Conservation (phyloP, 2,113 vertebrate species). For the Notothenia coriiceps region DNA sequence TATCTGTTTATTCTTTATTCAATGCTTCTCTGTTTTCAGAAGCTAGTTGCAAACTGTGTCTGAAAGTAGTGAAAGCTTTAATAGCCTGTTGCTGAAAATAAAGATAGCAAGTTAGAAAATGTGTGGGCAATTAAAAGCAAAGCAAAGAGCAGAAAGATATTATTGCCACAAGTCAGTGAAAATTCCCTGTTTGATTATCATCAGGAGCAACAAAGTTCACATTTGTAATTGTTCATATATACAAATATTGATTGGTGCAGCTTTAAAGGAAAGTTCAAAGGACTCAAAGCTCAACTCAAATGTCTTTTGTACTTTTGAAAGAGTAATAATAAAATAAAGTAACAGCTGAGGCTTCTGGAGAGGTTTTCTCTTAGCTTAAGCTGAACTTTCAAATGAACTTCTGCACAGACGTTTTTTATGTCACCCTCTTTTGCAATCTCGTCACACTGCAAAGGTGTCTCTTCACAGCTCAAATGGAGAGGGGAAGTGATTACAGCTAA, state of each 20-base stretch:
- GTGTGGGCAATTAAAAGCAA: neutral
- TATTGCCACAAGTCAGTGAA: neutral
- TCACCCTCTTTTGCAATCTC: neutral
- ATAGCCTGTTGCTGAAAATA: neutral
- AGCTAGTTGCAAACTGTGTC: too few relatives aligned
- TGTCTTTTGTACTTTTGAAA: neutral
- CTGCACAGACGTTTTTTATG: neutral
- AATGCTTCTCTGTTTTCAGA: too few relatives aligned
- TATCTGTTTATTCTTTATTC: too few relatives aligned
- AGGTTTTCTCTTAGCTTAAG: neutral
- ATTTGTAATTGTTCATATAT: neutral
- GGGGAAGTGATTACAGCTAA: slow-evolving; percentile 17
- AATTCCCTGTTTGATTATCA: neutral
- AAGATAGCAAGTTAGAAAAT: neutral
- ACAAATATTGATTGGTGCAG: neutral
- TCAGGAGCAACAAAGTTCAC: too few relatives aligned
- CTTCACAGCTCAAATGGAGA: neutral
- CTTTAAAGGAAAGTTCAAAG: neutral
- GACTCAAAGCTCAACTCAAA: neutral
- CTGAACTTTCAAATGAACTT: neutral
- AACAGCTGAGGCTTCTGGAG: neutral
- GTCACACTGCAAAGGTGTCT: neutral
- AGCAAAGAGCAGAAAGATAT: neutral
- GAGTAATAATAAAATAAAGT: neutral
- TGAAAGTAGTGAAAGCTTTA: too few relatives aligned